Conservation (phyloP, 2,113 vertebrate genomes). For the Eulemur rufifrons region DNA sequence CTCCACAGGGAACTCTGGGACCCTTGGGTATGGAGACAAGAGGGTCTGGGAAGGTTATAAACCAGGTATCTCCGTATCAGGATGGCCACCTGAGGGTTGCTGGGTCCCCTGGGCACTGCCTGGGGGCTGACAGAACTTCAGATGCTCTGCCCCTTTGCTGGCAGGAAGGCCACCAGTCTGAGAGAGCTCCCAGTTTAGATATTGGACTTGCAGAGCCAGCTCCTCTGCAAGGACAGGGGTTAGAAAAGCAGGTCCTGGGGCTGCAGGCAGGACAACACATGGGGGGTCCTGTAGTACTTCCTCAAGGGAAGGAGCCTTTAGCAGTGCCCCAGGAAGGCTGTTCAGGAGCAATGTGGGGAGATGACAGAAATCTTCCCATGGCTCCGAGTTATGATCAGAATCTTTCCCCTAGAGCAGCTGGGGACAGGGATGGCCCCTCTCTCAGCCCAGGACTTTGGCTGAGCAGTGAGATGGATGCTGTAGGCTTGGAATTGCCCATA, state of each 20-base stretch:
- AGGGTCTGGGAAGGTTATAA: neutral
- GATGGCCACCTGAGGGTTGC: neutral
- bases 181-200: neutral
- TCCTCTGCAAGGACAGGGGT: conserved; percentile 35
- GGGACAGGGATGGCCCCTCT: neutral
- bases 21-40: neutral
- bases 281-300: neutral
- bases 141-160: conserved; percentile 40
- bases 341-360: conserved; percentile 46
- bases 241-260: conserved; percentile 5
- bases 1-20: neutral
- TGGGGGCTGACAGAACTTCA: neutral
- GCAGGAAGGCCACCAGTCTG: conserved; percentile 26
- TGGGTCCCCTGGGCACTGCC: neutral
- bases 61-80: neutral
- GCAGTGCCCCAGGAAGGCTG: conserved; percentile 8
- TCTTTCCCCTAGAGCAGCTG: neutral
- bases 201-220: neutral
- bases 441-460: conserved; percentile 51
- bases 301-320: neutral
- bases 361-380: neutral
- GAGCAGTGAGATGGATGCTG: neutral
- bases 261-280: neutral
- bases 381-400: conserved; percentile 34
- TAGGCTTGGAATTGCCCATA: conserved; percentile 50